A percentile compares a stretch with the other conserved stretches of the same genome.
These are phyloP conservation scores for Mionectes macconnelli DNA, from an alignment of 2,113 vertebrate species.

Conservation along the genomic window DNA sequence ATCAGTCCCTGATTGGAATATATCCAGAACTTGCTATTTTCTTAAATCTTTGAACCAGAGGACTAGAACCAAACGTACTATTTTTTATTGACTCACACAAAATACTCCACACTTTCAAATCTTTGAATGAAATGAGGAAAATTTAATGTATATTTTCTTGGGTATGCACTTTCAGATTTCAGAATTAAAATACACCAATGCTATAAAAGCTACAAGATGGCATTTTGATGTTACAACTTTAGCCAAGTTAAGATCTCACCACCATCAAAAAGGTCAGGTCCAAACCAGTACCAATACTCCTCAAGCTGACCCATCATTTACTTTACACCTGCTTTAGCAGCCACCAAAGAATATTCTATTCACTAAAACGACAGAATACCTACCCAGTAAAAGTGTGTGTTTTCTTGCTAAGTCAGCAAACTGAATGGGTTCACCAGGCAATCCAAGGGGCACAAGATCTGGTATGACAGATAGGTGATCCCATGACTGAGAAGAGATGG, in stretches of 20 bases:
- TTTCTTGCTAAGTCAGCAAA: not conserved
- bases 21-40: not conserved
- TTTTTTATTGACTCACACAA: not conserved
- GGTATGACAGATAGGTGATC: not conserved
- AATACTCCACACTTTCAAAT: not conserved
- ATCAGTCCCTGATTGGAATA: not conserved
- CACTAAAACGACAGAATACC: not conserved
- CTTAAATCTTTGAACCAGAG: not conserved
- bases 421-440: rapidly evolving
- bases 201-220: not conserved
- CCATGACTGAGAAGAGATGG: not conserved
- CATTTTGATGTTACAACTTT: not conserved
- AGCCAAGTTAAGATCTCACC: not conserved
- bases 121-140: not conserved
- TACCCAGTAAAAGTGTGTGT: not conserved
- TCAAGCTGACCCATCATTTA: not conserved
- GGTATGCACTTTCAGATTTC: not conserved
- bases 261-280: not conserved
- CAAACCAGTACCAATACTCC: not conserved
- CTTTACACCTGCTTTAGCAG: not conserved
- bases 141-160: not conserved
- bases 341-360: not conserved
- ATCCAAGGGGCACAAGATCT: not conserved
- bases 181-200: not conserved
- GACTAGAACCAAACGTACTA: not conserved